Evolutionary conservation across 2,797 vertebrate genomes (phyloP).

Genomic region (Pantherophis alleghaniensis): DNA sequence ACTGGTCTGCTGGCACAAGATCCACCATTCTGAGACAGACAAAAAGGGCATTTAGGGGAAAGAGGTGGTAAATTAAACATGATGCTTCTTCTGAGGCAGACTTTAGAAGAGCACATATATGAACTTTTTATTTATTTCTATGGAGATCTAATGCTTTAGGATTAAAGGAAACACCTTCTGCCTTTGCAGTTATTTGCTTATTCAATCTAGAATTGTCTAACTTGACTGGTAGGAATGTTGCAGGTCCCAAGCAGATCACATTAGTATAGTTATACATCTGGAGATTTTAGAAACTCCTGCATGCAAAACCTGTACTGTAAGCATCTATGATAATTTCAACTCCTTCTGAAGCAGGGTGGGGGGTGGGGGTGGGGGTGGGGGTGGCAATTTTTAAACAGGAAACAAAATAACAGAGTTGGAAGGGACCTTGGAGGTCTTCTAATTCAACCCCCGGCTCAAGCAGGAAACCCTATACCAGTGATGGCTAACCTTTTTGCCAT

Average conservation of each 20-base stretch:
- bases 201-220: neutral
- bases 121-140: neutral
- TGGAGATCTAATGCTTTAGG: neutral
- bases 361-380: too few relatives aligned
- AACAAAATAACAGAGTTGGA: neutral
- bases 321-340: too few relatives aligned
- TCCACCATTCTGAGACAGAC: conserved; percentile 74
- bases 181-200: neutral
- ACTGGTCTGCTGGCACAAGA: conserved; percentile 76
- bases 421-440: too few relatives aligned
- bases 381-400: neutral
- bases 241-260: neutral
- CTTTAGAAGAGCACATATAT: neutral
- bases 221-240: neutral
- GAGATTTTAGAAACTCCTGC: neutral
- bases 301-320: neutral
- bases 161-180: neutral
- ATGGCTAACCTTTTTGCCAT: too few relatives aligned
- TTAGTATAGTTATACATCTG: neutral
- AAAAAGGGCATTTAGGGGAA: neutral
- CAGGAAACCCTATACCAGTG: too few relatives aligned
- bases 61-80: neutral
- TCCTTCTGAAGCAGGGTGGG: neutral
- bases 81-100: neutral
- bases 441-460: too few relatives aligned